These are phyloP conservation scores for Branchipolynoe longqiensis DNA, from an alignment of 2,888 invertebrate genomes.

Conservation along the genomic window DNA sequence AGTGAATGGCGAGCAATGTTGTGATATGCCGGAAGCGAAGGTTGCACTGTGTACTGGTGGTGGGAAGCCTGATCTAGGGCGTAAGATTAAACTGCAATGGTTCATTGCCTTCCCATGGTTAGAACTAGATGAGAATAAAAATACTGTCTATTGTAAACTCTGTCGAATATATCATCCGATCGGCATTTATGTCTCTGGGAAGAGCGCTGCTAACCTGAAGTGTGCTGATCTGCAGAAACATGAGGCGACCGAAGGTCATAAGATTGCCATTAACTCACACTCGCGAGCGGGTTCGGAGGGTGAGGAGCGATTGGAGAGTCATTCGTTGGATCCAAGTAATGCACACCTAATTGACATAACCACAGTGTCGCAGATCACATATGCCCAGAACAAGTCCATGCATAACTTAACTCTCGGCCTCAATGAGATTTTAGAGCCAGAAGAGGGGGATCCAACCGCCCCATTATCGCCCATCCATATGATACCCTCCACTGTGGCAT, in stretches of 20 bases:
- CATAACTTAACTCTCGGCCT: too few relatives aligned
- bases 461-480: not conserved
- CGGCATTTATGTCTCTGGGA: constrained; percentile 53
- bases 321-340: constrained; percentile 39
- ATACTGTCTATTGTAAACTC: constrained; percentile 49
- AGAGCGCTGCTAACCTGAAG: constrained; percentile 31
- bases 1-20: too few relatives aligned
- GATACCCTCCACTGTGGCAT: not conserved
- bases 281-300: constrained; percentile 24
- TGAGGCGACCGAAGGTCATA: constrained; percentile 58
- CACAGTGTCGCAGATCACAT: constrained; percentile 35
- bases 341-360: constrained; percentile 40
- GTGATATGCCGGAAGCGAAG: not conserved
- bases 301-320: constrained; percentile 7
- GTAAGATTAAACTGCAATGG: constrained; percentile 52
- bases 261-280: constrained; percentile 46
- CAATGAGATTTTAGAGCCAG: not conserved
- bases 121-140: constrained; percentile 44
- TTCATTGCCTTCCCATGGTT: constrained; percentile 56
- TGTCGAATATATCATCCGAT: constrained; percentile 54
- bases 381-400: constrained; percentile 10
- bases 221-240: constrained; percentile 45
- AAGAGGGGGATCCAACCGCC: not conserved
- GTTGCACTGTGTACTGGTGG: not conserved
- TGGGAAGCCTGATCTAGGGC: not conserved